Evolutionary conservation across 2,113 vertebrate genomes (phyloP), one percentile per base, ranked within the genome.

Genomic region (Haemorhous mexicanus): DNA sequence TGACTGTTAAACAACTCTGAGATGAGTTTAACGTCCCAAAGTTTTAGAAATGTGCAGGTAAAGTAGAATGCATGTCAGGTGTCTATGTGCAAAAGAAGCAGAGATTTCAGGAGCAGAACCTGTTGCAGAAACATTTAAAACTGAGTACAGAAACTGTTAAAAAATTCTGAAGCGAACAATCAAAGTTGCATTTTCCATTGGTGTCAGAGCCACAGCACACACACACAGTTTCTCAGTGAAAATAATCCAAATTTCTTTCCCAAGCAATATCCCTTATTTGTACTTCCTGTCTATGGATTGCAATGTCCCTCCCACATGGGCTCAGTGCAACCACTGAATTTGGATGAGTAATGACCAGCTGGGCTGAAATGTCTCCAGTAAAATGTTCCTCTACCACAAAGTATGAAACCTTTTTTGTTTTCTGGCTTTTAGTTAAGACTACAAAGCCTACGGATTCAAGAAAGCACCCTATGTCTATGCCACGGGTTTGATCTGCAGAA

Each of bases 321-420:
- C 35, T 67, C 61, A 78, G 53, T 6, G 16, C 68, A 91, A 66
- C 64, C 89, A 69, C 69, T 44, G 50, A 49, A 87, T 94, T 73
- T 94, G 90, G 83, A 88, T 93, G 90, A 90, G 46, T 88, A 92
- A 94, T 81, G 56, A 92, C 88, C 68, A 44, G 52, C 76, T 93
- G n/a, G 73, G 73, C 49, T 93, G 91, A 94, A 95, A 80, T 2
- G 7, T 56, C 83, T 96, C 72, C 88, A 78, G 56, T 75, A 59
- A 95, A 90, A 87, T n/a, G n/a, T 44, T 90, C n/a, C 62, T 81
- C n/a, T 49, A 78, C 52, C 86, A 44, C 76, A 68, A 44, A 0
- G 2, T 41, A 78, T 81, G 63, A 90, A 92, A 53, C 27, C 16
- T 69, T 68, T 82, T 90, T 73, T 84, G 32, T 69, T 83, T 92